Evolutionary conservation across 2,113 vertebrate species (phyloP).

Genomic region (Mastomys coucha): DNA sequence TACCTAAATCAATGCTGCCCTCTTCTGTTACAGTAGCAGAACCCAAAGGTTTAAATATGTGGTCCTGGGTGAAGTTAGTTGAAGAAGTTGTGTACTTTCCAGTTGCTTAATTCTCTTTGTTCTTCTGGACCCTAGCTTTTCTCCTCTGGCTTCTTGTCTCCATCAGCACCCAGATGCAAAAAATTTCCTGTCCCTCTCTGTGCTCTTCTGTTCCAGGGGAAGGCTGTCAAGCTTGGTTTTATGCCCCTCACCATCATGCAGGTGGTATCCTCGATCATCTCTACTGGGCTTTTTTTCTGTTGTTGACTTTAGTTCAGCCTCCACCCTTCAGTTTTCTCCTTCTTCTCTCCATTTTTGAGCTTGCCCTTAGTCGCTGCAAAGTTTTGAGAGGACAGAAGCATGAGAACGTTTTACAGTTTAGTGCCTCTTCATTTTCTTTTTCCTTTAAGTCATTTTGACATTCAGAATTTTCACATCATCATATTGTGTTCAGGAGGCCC

Average conservation of each 20-base stretch:
- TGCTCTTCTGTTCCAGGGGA: not conserved
- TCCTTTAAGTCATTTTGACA: not conserved
- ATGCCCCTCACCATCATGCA: not conserved
- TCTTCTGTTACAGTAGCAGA: conserved; percentile 20
- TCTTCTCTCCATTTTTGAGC: not conserved
- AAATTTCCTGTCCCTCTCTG: not conserved
- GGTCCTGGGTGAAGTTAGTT: not conserved
- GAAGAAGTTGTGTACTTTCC: not conserved
- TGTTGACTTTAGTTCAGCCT: not conserved
- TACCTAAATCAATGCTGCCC: conserved; percentile 18
- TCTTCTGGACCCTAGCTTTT: not conserved
- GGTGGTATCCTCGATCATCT: not conserved
- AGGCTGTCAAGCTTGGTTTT: not conserved
- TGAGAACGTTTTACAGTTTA: not conserved
- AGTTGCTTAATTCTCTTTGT: not conserved
- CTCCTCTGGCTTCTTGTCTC: not conserved
- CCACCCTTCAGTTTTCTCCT: not conserved
- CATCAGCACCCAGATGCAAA: not conserved
- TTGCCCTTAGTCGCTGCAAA: not conserved
- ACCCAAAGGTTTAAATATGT: not conserved
- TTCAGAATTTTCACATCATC: not conserved
- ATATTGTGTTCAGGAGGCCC: not conserved
- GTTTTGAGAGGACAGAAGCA: not conserved
- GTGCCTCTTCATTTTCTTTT: not conserved
- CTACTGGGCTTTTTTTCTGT: not conserved